Conservation (phyloP, 1,140 invertebrate genomes). For the Tetragnatha versicolor region DNA sequence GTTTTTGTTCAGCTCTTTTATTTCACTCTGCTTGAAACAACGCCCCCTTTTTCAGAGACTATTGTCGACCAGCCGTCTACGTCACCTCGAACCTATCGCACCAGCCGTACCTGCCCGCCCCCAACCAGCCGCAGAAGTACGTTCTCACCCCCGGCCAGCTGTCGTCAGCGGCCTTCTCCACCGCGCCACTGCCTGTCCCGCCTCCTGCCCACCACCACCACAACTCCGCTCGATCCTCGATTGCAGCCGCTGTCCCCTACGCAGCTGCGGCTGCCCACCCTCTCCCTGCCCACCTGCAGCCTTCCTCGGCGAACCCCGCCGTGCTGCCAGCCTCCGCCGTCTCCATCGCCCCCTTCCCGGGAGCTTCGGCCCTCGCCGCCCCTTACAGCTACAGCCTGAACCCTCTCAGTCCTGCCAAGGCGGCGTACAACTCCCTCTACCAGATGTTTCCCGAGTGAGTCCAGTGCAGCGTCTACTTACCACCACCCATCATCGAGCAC, state of each 20-base stretch:
- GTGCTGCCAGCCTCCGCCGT: conserved; percentile 34
- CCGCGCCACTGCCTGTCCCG: conserved; percentile 53
- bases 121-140: conserved; percentile 58
- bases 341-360: conserved; percentile 44
- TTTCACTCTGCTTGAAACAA: no score
- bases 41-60: conserved; percentile 57
- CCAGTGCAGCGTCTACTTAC: background rate
- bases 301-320: conserved; percentile 48
- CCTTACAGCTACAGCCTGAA: conserved; percentile 53
- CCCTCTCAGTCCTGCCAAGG: conserved; percentile 51
- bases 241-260: conserved; percentile 46
- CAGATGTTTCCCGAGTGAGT: conserved; percentile 55
- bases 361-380: conserved; percentile 5
- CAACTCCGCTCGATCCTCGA: conserved; percentile 38
- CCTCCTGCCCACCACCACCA: conserved; percentile 58
- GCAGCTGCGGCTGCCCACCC: conserved; percentile 31
- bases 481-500: no score
- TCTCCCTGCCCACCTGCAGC: conserved; percentile 41
- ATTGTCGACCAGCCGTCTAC: conserved; percentile 58
- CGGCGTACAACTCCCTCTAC: conserved; percentile 55
- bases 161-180: conserved; percentile 44
- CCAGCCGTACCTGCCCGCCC: conserved; percentile 55
- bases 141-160: conserved; percentile 55
- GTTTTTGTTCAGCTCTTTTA: no score
- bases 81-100: conserved; percentile 57